Evolutionary conservation across 2,113 vertebrate genomes (phyloP), one percentile per base, ranked within the genome.

Genomic region (Syrmaticus mikado): DNA sequence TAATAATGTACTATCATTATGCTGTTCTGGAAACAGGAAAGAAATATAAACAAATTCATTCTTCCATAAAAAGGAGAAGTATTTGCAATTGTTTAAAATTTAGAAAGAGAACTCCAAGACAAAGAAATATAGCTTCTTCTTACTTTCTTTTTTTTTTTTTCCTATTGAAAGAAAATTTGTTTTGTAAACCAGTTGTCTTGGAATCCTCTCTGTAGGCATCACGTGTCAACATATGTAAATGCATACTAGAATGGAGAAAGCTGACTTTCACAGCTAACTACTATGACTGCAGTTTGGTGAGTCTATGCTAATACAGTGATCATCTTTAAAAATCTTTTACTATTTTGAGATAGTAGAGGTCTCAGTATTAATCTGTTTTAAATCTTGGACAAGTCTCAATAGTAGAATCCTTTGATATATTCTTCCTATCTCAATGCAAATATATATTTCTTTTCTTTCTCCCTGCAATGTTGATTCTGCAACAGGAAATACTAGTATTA

Each of bases 11-110:
- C 90, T 89, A 87, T 85, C 43, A 93, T 85, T 73, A 82, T 30
- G n/a, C 25, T 90, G 36, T 73, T 93, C 40, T 86, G 79, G 64
- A 94, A 89, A 79, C 4, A 72, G 46, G 64, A 48, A 89, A 82
- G 74, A 94, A 93, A 45, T 76, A 78, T n/a, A 90, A 94, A 93
- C 89, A 92, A 93, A 90, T 45, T 57, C 36, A 87, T 84, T 87
- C 89, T 95, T 95, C 92, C 89, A 94, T 90, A 92, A 94, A 94
- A 95, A 95, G 90, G 4, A 96, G 52, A 93, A 92, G 67, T 80
- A 90, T 91, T 92, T 92, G 71, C 81, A 94, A 82, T 76, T 90
- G 83, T 89, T 95, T 82, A 84, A 81, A 88, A 93, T 65, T 67
- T 58, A 86, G 52, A 75, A 34, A 90, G 48, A 90, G 83, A 90